Percentiles rank a stretch among this genome's conserved stretches.
phyloP scores from a whole-genome alignment of 2,797 vertebrate genomes.

The Myripristis murdjan region DNA sequence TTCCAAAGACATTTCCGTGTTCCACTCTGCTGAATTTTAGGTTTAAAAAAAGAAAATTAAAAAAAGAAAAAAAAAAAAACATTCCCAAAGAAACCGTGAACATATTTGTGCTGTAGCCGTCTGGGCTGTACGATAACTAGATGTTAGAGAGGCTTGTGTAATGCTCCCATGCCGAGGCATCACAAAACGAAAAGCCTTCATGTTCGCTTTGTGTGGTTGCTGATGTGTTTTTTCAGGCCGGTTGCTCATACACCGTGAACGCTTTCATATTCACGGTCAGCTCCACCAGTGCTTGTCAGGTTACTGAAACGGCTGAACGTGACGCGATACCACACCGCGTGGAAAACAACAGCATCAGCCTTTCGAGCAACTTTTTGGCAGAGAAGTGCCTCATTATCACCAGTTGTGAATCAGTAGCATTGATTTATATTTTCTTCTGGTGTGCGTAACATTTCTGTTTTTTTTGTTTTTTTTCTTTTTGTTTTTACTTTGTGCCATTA shows the following conservation, averaged over 20 bases:
- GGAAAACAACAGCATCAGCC: neutral
- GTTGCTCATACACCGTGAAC: neutral
- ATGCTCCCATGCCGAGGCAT: neutral
- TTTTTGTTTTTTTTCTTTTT: too few species aligned
- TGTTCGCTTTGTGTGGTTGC: conserved; percentile 8
- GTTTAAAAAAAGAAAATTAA: neutral
- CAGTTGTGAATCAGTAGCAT: conserved; percentile 25
- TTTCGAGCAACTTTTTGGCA: conserved; percentile 27
- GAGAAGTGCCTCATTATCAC: conserved; percentile 59
- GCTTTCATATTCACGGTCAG: neutral
- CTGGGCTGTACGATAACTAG: too few species aligned
- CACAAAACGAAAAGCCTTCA: neutral
- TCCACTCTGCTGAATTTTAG: neutral
- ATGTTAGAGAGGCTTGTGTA: neutral
- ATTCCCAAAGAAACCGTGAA: conserved; percentile 4
- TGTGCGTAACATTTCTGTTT: neutral
- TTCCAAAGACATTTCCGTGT: conserved; percentile 33
- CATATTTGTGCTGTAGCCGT: conserved; percentile 6
- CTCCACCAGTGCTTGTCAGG: neutral
- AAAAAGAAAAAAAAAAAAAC: neutral
- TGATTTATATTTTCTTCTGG: conserved; percentile 27
- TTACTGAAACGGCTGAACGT: neutral
- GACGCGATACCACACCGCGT: neutral
- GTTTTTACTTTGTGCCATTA: neutral
- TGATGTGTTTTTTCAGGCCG: neutral